These are phyloP conservation scores for Clunio marinus DNA, from an alignment of 2,888 invertebrate species.

Conservation along the genomic window DNA sequence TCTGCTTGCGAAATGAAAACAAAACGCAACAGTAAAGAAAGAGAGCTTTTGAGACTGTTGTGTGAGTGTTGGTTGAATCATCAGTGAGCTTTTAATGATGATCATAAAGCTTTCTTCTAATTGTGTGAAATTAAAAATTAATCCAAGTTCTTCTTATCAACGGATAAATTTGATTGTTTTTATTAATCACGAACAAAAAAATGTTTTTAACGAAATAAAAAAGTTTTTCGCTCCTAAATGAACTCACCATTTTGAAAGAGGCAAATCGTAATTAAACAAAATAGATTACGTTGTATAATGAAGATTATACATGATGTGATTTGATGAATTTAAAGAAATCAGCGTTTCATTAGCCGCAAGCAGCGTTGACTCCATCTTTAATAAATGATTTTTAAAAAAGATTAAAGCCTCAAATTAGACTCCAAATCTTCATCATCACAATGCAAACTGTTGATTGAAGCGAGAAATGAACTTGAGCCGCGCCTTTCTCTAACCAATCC, in stretches of 20 bases:
- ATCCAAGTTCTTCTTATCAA: too few species aligned
- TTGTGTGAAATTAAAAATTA: too few species aligned
- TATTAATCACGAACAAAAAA: too few species aligned
- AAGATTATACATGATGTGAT: slow-evolving; percentile 24
- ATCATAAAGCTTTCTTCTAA: too few species aligned
- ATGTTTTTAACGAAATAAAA: too few species aligned
- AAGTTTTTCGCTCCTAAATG: too few species aligned
- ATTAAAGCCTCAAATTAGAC: not conserved
- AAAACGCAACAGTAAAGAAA: not conserved
- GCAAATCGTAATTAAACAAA: too few species aligned
- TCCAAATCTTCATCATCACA: not conserved
- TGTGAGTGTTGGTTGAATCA: not conserved
- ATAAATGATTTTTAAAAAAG: not conserved
- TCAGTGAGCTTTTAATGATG: not conserved
- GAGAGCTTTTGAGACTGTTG: not conserved
- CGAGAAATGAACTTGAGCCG: not conserved
- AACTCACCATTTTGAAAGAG: too few species aligned
- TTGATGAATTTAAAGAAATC: slow-evolving; percentile 4
- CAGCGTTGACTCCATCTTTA: slow-evolving; percentile 21
- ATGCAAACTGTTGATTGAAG: not conserved
- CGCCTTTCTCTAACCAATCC: slow-evolving; percentile 6
- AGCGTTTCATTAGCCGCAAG: slow-evolving; percentile 18
- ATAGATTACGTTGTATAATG: too few species aligned
- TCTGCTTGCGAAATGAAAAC: not conserved
- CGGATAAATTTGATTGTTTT: too few species aligned